Evolutionary conservation across 2,888 invertebrate genomes (phyloP), one percentile per base, ranked within the genome.

Genomic region (Aproaerema taeniolella): DNA sequence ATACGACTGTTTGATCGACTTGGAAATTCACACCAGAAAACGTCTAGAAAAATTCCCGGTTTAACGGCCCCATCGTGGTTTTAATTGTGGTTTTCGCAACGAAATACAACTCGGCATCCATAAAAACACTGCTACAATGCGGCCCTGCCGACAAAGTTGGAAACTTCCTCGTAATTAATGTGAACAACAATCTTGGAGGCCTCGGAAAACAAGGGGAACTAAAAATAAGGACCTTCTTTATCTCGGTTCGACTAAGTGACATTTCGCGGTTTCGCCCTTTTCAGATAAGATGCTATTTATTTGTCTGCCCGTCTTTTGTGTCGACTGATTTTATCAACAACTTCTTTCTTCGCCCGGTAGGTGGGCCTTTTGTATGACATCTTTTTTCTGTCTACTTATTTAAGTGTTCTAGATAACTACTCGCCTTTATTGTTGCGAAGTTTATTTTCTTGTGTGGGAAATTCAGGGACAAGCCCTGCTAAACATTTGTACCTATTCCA

Each of bases 221-320:
- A 39, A 26, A 31, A 43, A 39, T 37, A 39, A 32, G 39, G 32
- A 41, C 28, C 15, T 34, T 38, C 40, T 50, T 43, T 50, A 60
- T 57, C 59, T 49, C 35, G 32, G 35, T 25, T 31, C 51, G 53
- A 30, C 61, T 60, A 64, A 58, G 64, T 58, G 71, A 66, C 67
- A 58, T 67, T 67, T 64, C 65, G 71, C 56, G 72, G 71, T 51
- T 67, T 65, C 46, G 25, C 56, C 57, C 55, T 52, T 50, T 58
- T 38, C 44, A 68, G 78, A 80, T 80, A 80, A 73, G 64, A 52
- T 45, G 53, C 60, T 72, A 74, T 79, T 76, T 77, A 77, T 78
- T 79, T 74, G 69, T 69, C 53, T 53, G 51, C 41, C 46, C 45
- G 52, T 53, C 52, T 55, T 53, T 55, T 48, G 49, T 46, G 55